phyloP scores from a whole-genome alignment of 1,140 invertebrate species.

The Penaeus indicus region DNA sequence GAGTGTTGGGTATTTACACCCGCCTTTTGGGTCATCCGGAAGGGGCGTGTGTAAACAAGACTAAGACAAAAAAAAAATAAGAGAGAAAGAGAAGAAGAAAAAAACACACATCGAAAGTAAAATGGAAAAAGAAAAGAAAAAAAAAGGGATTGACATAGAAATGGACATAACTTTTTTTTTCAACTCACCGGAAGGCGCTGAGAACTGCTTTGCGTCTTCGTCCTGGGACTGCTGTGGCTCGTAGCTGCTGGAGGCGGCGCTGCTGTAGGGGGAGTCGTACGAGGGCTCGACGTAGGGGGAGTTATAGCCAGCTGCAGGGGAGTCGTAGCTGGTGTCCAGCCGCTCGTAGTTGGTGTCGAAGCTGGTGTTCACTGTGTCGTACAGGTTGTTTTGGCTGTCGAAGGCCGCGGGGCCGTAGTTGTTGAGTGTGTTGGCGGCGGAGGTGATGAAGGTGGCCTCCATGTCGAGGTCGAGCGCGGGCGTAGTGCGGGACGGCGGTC shows the following conservation, averaged over 20 bases:
- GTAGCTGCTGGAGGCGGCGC: constrained; percentile 24
- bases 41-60: background rate
- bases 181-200: constrained; percentile 50
- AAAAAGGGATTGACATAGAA: background rate
- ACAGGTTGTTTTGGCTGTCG: constrained; percentile 34
- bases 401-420: constrained; percentile 46
- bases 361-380: constrained; percentile 45
- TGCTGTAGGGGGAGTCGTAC: constrained; percentile 36
- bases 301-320: constrained; percentile 23
- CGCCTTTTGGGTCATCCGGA: no score
- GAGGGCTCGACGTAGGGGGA: constrained; percentile 48
- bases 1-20: no score
- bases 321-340: constrained; percentile 50
- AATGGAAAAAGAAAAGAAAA: background rate
- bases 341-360: constrained; percentile 44
- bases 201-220: constrained; percentile 22
- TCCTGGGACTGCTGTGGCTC: constrained; percentile 26
- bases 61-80: background rate
- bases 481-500: constrained; percentile 27
- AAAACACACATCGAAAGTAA: background rate
- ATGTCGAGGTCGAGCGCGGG: constrained; percentile 44
- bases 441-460: constrained; percentile 42
- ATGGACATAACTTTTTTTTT: background rate
- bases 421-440: constrained; percentile 49
- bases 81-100: background rate